Base-by-base conservation (phyloP, 1,140 invertebrate genomes). In the Cardiocondyla obscurior region DNA sequence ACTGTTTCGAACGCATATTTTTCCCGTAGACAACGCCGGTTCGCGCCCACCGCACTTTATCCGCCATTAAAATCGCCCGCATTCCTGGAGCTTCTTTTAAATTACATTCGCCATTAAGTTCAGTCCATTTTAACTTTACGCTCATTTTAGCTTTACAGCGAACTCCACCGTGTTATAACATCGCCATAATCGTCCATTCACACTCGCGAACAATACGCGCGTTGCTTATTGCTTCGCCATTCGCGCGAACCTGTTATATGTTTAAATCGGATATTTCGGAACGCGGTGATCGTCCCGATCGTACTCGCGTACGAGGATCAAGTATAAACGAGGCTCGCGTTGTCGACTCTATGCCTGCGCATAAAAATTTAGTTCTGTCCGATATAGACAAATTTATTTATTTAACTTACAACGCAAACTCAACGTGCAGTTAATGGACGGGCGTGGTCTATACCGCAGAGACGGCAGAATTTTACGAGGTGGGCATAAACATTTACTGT, bases 321-420 rank as follows among this genome's bases (percentile, higher is more conserved):
- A 77, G 53, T 33, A 30, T 16, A 69, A 53, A 69, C 16, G 49
- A 79, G 33, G 16, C 14, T 67, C 44, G 12, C 42, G 4, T 49
- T 49, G 58, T 76, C 19, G 16, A 25, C 39, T 22, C 39, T 2
- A 22, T 22, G 58, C 14, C 22, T 16, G 22, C 14, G 30, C 19
- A 39, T 69, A 69, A 67, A 79, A 79, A 79, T 67, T 67, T 67
- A 22, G 25, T 53, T 62, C 42, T 53, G 33, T 12, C 19, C 33
- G 22, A 62, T n/a, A 69, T 53, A 79, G 53, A 67, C 74, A 79
- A 69, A 79, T 67, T 69, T 79, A 69, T 79, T 79, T 69, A 79
- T 79, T 69, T 22, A 69, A 42, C 46, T 46, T 46, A 19, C 62
- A 67, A 22, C 28, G 30, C 39, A 33, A 62, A 62, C 58, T 42